phyloP scores from a whole-genome alignment of 2,797 vertebrate species.

The Pangasius djambal region DNA sequence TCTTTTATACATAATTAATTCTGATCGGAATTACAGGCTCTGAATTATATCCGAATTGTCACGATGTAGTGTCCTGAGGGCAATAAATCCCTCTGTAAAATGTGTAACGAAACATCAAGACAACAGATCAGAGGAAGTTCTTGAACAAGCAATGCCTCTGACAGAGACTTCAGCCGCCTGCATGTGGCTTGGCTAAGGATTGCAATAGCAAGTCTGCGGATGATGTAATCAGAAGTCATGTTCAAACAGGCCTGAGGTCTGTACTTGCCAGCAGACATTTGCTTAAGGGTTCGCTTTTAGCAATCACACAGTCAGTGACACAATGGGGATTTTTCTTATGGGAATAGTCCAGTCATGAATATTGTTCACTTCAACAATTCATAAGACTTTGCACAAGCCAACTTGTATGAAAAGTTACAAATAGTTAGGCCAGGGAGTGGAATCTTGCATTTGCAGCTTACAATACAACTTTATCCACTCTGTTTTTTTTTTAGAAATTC shows the following conservation, averaged over 20 bases:
- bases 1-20: not conserved
- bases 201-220: not conserved
- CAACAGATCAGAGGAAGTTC: not conserved
- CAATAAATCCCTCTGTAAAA: not conserved
- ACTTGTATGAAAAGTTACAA: not conserved
- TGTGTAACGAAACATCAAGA: not conserved
- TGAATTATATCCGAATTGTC: not conserved
- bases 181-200: constrained; percentile 1
- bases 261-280: not conserved
- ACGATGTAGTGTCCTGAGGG: not conserved
- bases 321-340: not conserved
- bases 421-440: not conserved
- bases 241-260: constrained; percentile 12
- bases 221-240: constrained; percentile 24
- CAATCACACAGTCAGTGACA: not conserved
- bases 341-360: not conserved
- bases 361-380: not conserved
- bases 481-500: not conserved
- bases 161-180: not conserved
- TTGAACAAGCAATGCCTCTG: not conserved
- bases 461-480: not conserved
- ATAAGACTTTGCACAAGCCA: not conserved
- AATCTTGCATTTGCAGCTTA: not conserved
- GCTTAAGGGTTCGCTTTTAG: constrained; percentile 9
- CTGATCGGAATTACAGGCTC: not conserved